A percentile compares a stretch with the other conserved stretches of the same genome.
These are phyloP conservation scores for Semicossyphus pulcher DNA, from an alignment of 2,113 vertebrate species.

Conservation along the genomic window DNA sequence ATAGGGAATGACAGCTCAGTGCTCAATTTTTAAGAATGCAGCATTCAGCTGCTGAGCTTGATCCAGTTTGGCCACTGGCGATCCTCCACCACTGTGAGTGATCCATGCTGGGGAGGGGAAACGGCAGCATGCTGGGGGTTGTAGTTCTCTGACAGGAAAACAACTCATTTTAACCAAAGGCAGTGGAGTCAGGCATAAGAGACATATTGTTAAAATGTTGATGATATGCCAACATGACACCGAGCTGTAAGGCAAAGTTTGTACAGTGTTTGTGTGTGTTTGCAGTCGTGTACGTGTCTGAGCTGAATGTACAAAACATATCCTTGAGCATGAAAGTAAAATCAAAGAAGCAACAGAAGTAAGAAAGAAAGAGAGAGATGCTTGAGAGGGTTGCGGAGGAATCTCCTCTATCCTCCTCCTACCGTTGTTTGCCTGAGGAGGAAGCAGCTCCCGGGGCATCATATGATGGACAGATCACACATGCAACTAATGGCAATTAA, in stretches of 20 bases:
- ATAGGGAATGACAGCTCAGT: conserved; percentile 24
- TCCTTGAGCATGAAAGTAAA: conserved; percentile 54
- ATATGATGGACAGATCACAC: conserved; percentile 74
- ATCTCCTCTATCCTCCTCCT: not conserved
- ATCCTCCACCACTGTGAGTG: conserved; percentile 38
- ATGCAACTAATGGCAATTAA: conserved; percentile 76
- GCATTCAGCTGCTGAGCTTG: conserved; percentile 32
- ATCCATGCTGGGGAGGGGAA: conserved; percentile 48
- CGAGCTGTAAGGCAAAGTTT: conserved; percentile 60
- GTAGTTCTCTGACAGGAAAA: conserved; percentile 57
- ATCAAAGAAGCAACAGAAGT: conserved; percentile 61
- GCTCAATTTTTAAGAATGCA: not conserved
- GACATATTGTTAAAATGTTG: conserved; percentile 55
- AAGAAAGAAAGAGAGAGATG: conserved; percentile 14
- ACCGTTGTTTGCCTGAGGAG: conserved; percentile 45
- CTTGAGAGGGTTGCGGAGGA: conserved; percentile 37
- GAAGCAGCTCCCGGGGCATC: conserved; percentile 31
- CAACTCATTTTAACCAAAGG: conserved; percentile 60
- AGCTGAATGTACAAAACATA: conserved; percentile 52
- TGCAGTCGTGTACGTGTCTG: conserved; percentile 31
- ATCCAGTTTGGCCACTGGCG: conserved; percentile 55
- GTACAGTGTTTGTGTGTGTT: conserved; percentile 33
- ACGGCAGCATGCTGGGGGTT: conserved; percentile 52
- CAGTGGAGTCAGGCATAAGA: conserved; percentile 26
- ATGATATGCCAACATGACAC: conserved; percentile 55